phyloP scores from a whole-genome alignment of 2,113 vertebrate genomes.

The Notarius quadriscutis region DNA sequence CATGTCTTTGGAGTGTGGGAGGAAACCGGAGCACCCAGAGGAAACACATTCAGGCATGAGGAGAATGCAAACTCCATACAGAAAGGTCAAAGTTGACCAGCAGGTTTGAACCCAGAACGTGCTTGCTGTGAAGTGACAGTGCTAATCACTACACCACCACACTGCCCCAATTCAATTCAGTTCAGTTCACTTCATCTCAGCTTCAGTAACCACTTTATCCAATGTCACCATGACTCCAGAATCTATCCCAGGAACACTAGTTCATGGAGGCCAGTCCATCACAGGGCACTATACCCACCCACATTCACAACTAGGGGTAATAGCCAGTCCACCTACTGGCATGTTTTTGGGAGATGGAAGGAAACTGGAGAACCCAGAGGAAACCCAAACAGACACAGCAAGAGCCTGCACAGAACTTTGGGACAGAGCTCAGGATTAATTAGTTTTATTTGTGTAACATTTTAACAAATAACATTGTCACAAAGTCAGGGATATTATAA shows the following conservation, averaged over 20 bases:
- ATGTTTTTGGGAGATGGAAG: not conserved
- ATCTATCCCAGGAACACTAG: not conserved
- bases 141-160: no score
- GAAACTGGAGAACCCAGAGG: not conserved
- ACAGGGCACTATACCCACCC: not conserved
- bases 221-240: not conserved
- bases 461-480: not conserved
- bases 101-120: no score
- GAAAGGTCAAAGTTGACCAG: no score
- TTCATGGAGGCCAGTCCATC: no score
- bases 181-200: not conserved
- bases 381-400: not conserved
- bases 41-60: no score
- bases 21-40: no score
- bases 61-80: no score
- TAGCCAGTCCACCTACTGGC: not conserved
- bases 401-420: not conserved
- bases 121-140: no score
- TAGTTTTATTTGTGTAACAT: not conserved
- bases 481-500: not conserved
- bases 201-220: not conserved
- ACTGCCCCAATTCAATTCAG: no score
- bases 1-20: no score
- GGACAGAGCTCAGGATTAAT: not conserved
- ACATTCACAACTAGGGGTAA: not conserved